phyloP scores from a whole-genome alignment of 2,888 invertebrate genomes.

The Tenthredo livida region DNA sequence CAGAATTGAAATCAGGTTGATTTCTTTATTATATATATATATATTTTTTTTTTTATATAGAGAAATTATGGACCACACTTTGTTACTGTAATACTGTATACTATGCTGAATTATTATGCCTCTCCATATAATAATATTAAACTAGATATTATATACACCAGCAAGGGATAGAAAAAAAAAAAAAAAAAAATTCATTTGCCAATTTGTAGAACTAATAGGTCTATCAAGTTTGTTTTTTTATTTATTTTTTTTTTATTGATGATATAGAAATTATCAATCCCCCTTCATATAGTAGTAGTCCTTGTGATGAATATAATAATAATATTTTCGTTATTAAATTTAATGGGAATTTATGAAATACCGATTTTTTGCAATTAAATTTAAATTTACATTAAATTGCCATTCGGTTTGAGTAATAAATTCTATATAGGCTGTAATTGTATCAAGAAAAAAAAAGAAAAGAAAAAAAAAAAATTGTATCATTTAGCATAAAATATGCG shows the following conservation, averaged over 20 bases:
- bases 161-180: background rate
- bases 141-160: background rate
- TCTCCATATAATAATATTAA: slow-evolving; percentile 12
- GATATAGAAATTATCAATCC: background rate
- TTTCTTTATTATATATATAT: too few species aligned
- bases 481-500: slow-evolving; percentile 59
- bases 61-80: background rate
- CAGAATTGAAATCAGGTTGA: background rate
- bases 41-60: too few species aligned
- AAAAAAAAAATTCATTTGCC: background rate
- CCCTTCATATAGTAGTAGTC: background rate
- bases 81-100: slow-evolving; percentile 29
- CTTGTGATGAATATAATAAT: background rate
- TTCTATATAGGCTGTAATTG: slow-evolving; percentile 24
- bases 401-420: background rate
- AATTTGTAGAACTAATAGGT: slow-evolving; percentile 20
- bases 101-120: slow-evolving; percentile 25
- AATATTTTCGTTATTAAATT: background rate
- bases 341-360: background rate
- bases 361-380: slow-evolving; percentile 53
- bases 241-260: background rate
- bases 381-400: background rate
- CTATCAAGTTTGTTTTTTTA: background rate
- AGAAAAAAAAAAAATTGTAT: slow-evolving; percentile 13
- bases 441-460: background rate